Evolutionary conservation across 2,888 invertebrate genomes (phyloP).

Genomic region (Himalopsyche anomala): DNA sequence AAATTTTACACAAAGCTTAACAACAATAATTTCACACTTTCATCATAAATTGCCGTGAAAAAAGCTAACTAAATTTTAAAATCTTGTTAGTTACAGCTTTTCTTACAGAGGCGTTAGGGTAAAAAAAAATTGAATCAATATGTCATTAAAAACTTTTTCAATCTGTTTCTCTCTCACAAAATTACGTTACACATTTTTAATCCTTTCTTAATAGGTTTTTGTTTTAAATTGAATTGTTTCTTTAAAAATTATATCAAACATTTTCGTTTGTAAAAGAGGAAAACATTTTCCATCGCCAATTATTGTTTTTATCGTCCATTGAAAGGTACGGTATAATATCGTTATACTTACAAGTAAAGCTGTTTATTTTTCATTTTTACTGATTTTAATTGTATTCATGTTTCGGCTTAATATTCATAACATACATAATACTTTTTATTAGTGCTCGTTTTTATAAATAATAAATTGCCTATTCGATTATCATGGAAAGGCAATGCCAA

Average conservation of each 20-base stretch:
- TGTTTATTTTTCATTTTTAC: no score
- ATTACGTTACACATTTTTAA: neutral
- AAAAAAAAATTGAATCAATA: neutral
- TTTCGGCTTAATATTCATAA: no score
- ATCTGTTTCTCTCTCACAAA: neutral
- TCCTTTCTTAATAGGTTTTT: neutral
- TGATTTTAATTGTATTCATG: no score
- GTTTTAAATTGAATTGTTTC: neutral
- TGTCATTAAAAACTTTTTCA: conserved; percentile 19
- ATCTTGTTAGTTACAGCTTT: conserved; percentile 1
- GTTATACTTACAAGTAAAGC: no score
- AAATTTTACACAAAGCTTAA: conserved; percentile 1
- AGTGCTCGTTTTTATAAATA: no score
- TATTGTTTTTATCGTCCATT: neutral
- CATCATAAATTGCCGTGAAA: neutral
- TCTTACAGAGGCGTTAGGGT: neutral
- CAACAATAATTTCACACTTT: conserved; percentile 9
- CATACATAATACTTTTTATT: no score
- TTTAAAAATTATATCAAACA: neutral
- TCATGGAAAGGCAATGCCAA: no score
- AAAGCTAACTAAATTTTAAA: neutral
- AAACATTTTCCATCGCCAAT: neutral
- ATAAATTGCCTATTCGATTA: no score
- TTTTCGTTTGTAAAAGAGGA: neutral
- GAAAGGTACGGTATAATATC: no score